phyloP scores from a whole-genome alignment of 2,888 invertebrate species.

The Orchestes rusci region DNA sequence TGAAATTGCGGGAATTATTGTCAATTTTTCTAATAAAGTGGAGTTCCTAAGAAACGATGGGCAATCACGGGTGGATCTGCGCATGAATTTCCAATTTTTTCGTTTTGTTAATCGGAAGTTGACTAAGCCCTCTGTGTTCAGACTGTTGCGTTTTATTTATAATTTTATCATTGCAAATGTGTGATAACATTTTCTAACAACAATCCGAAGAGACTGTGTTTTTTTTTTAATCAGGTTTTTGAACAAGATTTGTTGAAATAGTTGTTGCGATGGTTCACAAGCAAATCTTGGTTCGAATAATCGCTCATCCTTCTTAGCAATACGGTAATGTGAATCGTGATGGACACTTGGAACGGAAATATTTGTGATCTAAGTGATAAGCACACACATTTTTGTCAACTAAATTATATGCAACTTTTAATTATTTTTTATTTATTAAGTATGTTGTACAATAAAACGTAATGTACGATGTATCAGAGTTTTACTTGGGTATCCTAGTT shows the following conservation, averaged over 20 bases:
- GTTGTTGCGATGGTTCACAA: too few species aligned
- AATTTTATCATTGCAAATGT: too few species aligned
- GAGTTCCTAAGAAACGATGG: too few species aligned
- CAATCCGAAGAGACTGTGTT: conserved; percentile 11
- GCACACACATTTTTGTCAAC: conserved; percentile 24
- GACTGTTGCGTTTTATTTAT: too few species aligned
- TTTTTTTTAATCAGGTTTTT: conserved; percentile 9
- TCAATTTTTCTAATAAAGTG: background rate
- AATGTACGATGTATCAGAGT: too few species aligned
- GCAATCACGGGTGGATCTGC: too few species aligned
- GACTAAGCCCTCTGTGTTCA: too few species aligned
- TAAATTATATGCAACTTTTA: conserved; percentile 23
- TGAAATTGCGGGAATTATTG: background rate
- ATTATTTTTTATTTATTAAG: conserved; percentile 24
- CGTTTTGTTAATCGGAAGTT: background rate
- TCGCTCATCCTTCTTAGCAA: conserved; percentile 16
- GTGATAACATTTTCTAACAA: too few species aligned
- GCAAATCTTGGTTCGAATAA: conserved; percentile 3
- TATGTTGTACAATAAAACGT: conserved; percentile 25
- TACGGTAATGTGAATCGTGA: conserved; percentile 15
- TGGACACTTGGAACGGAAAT: conserved; percentile 20
- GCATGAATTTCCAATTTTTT: background rate
- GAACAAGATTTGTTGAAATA: conserved; percentile 14
- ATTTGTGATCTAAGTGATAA: conserved; percentile 27
- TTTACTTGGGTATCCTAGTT: too few species aligned